Evolutionary conservation across 2,113 vertebrate genomes (phyloP).

Genomic region (Mobula birostris): DNA sequence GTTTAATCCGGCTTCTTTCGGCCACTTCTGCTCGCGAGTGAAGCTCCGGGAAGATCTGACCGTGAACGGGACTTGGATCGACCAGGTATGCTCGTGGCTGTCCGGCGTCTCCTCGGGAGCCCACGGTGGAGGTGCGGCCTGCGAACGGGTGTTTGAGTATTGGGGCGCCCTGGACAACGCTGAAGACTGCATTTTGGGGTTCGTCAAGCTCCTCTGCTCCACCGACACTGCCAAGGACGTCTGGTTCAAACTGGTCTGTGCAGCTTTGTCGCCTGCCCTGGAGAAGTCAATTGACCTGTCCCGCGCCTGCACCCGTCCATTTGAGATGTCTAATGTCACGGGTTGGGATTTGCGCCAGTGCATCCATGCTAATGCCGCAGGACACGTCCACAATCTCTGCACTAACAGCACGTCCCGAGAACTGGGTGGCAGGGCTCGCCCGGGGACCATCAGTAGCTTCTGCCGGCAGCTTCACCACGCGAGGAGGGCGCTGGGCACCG

Average conservation of each 20-base stretch:
- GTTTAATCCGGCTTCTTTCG: neutral
- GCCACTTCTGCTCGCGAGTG: neutral
- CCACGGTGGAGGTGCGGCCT: neutral
- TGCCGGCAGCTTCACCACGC: slow-evolving; percentile 50
- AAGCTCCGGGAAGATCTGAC: too few species aligned
- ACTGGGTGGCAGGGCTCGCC: slow-evolving; percentile 49
- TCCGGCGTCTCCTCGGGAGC: too few species aligned
- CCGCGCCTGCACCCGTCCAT: slow-evolving; percentile 50
- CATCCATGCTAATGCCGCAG: slow-evolving; percentile 66
- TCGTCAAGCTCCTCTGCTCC: neutral
- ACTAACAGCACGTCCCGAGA: slow-evolving; percentile 48
- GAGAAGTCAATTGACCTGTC: slow-evolving; percentile 36
- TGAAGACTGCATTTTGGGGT: neutral
- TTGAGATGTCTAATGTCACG: slow-evolving; percentile 55
- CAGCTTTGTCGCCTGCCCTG: slow-evolving; percentile 47
- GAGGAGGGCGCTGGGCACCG: slow-evolving; percentile 43
- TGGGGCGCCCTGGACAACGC: neutral
- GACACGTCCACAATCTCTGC: slow-evolving; percentile 58
- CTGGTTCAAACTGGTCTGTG: slow-evolving; percentile 62
- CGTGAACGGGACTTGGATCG: neutral
- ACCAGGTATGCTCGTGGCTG: neutral
- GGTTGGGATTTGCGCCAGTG: slow-evolving; percentile 67
- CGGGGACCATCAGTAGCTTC: slow-evolving; percentile 58
- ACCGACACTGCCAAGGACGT: neutral
- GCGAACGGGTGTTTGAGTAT: neutral